A percentile compares a stretch with the other conserved stretches of the same genome.
These are phyloP conservation scores for Amblyjoppa fuscipennis DNA, from an alignment of 2,888 invertebrate genomes.

Conservation along the genomic window DNA sequence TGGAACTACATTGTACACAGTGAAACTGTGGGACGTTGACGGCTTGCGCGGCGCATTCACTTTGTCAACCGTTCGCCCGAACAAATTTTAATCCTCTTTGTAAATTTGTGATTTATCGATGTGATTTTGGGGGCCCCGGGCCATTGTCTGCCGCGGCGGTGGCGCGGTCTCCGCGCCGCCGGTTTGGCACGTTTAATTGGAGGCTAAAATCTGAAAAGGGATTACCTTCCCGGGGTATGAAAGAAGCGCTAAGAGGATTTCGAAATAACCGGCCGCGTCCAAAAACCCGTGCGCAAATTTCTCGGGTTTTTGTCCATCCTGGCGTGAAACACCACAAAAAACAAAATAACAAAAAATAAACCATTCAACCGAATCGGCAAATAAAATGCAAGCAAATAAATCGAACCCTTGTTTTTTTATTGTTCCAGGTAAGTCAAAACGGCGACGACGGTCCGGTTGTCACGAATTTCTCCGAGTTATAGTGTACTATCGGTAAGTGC, in stretches of 20 bases:
- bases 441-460: neutral
- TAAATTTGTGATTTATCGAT: slow-evolving; percentile 69
- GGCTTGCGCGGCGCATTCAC: slow-evolving; percentile 45
- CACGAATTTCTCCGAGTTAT: neutral
- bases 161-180: neutral
- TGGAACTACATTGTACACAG: slow-evolving; percentile 28
- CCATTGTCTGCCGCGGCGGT: slow-evolving; percentile 33
- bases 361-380: slow-evolving; percentile 10
- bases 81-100: slow-evolving; percentile 69
- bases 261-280: slow-evolving; percentile 45
- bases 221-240: slow-evolving; percentile 50
- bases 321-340: neutral
- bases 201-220: slow-evolving; percentile 65
- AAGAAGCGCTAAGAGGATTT: slow-evolving; percentile 65
- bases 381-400: slow-evolving; percentile 1
- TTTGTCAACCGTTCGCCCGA: slow-evolving; percentile 63
- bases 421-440: slow-evolving; percentile 59
- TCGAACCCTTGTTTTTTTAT: slow-evolving; percentile 2
- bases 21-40: slow-evolving; percentile 18
- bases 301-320: slow-evolving; percentile 16
- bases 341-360: slow-evolving; percentile 3
- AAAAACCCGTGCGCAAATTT: slow-evolving; percentile 21
- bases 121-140: slow-evolving; percentile 57
- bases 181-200: slow-evolving; percentile 67
- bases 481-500: slow-evolving; percentile 31